Evolutionary conservation across 2,797 vertebrate species (phyloP).

Genomic region (Eupleurogrammus muticus): DNA sequence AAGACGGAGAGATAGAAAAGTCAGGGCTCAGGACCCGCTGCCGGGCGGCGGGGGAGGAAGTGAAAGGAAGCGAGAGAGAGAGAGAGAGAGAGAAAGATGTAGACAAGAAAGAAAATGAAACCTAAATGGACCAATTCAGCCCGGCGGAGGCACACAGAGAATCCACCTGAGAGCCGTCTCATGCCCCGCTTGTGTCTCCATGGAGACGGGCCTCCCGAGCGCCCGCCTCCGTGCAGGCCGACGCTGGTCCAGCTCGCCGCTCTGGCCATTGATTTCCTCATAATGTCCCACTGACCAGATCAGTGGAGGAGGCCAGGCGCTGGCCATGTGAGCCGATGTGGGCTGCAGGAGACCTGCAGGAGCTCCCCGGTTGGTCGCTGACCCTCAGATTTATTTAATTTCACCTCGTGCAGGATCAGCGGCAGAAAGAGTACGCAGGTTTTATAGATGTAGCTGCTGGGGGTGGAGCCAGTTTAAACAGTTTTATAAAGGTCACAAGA

Average conservation of each 20-base stretch:
- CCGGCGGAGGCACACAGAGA: conserved; percentile 69
- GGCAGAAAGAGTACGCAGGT: no score
- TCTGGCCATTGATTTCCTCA: conserved; percentile 66
- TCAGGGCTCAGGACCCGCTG: conserved; percentile 37
- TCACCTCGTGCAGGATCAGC: background rate
- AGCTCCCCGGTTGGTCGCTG: background rate
- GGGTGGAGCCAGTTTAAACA: no score
- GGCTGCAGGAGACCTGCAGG: background rate
- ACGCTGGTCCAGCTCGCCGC: conserved; percentile 58
- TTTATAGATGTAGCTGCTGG: no score
- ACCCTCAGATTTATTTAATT: conserved; percentile 5
- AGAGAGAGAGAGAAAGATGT: conserved; percentile 61
- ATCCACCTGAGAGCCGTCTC: conserved; percentile 75
- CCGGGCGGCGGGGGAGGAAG: conserved; percentile 63
- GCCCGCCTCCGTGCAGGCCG: conserved; percentile 59
- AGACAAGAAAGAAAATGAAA: conserved; percentile 76
- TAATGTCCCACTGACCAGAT: conserved; percentile 45
- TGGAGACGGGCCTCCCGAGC: conserved; percentile 76
- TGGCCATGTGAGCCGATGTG: conserved; percentile 17
- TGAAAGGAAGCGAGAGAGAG: no score
- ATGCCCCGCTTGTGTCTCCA: conserved; percentile 78
- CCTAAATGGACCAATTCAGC: conserved; percentile 77
- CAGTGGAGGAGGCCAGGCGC: conserved; percentile 22
- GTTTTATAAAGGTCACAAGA: no score
- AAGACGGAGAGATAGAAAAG: conserved; percentile 56